Percentiles rank a stretch among this genome's conserved stretches.
Evolutionary conservation across 92 coral and sea anemone species (phyloP).

Genomic region (Bergia puertoricense): DNA sequence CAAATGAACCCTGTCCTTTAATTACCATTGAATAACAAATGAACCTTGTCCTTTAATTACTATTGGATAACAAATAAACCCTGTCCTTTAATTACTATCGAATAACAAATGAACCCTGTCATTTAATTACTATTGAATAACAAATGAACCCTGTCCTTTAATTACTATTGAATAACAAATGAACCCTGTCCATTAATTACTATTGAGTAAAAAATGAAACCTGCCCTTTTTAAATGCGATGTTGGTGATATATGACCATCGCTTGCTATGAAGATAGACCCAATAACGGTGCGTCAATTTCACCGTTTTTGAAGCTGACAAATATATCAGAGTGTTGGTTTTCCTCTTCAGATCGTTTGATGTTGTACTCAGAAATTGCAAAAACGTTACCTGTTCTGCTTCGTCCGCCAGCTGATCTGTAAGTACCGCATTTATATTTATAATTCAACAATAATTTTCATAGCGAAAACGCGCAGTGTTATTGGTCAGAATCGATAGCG

Average conservation of each 20-base stretch:
- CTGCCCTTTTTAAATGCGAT: too few relatives aligned
- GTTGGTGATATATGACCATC: too few relatives aligned
- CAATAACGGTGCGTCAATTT: background rate
- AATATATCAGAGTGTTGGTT: background rate
- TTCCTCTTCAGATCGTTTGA: constrained; percentile 60
- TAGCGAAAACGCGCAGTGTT: background rate
- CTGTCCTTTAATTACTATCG: too few relatives aligned
- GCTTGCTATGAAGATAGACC: background rate
- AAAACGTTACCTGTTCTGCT: constrained; percentile 80
- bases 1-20: background rate
- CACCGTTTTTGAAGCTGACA: background rate
- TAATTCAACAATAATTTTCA: background rate
- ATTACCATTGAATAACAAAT: background rate
- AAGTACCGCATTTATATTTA: constrained; percentile 22
- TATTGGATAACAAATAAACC: background rate
- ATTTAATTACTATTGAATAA: too few relatives aligned
- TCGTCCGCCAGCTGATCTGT: constrained; percentile 83
- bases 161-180: too few relatives aligned
- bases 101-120: too few relatives aligned
- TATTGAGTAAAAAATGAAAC: too few relatives aligned
- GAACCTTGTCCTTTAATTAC: background rate
- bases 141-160: too few relatives aligned
- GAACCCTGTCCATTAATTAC: too few relatives aligned
- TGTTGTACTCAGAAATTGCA: constrained; percentile 68
- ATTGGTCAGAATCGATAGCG: too few relatives aligned